Base-by-base conservation (phyloP, 2,113 vertebrate genomes). In the Dipodomys merriami region DNA sequence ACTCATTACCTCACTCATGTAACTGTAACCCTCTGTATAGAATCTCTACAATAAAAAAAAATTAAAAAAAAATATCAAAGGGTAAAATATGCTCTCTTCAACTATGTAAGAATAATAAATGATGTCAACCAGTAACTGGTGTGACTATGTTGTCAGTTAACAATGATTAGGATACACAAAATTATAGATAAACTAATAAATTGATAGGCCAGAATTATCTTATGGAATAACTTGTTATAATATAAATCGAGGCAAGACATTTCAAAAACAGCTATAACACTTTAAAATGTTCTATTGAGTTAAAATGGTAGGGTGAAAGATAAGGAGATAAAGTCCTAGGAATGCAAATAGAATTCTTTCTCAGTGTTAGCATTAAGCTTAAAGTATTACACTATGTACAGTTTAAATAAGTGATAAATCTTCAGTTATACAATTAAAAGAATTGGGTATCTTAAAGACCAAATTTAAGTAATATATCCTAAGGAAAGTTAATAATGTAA, bases 131-230 rank as follows among this genome's bases (percentile, higher is more conserved):
- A 53, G 30, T 20, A 69, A 84, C 49, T 57, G 7, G 80, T 71
- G 33, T 57, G 1, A 33, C 92, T 16, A 83, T 30, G 83, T 33
- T 39, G 16, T 80, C 18, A 57, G 3, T 39, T 57, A 95, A 81
- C 35, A 83, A 91, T 33, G 73, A 83, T 71, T 94, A 91, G 83
- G 95, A 39, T 83, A 16, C 1, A 86, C 60, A 84, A 82, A 95
- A 57, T 44, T 49, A 69, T 25, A 13, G 15, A 77, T 68, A 77
- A 73, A 57, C 57, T 67, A 35, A 69, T 69, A 64, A 67, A 46
- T 46, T 15, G 8, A 69, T 90, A 30, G 44, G 20, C 69, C 33
- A 80, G 9, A 20, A 79, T 65, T 83, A 30, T 65, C 22, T 83
- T 91, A 29, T 83, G 79, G 7, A 71, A 27, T 60, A 74, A 57